phyloP scores from a whole-genome alignment of 2,113 vertebrate genomes.

The Callithrix jacchus region DNA sequence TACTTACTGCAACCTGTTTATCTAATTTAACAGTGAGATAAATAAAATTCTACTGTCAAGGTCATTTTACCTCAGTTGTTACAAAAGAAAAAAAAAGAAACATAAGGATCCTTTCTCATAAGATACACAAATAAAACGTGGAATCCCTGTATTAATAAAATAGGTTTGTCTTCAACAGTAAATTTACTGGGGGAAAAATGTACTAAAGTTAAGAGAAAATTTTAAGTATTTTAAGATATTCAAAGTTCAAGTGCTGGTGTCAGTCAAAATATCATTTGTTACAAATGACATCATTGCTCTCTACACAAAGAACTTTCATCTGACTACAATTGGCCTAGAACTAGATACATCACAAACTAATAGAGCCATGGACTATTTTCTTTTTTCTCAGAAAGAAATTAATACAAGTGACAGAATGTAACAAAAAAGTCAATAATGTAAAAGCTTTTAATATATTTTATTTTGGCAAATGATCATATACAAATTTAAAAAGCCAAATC shows the following conservation, averaged over 20 bases:
- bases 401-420: constrained; percentile 59
- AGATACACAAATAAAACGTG: background rate
- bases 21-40: constrained; percentile 60
- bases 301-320: background rate
- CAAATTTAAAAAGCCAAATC: constrained; percentile 59
- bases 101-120: background rate
- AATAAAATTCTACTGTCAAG: constrained; percentile 53
- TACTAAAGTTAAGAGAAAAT: constrained; percentile 28
- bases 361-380: constrained; percentile 42
- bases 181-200: constrained; percentile 10
- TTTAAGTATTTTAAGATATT: constrained; percentile 48
- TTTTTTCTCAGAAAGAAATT: constrained; percentile 55
- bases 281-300: constrained; percentile 42
- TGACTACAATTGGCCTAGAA: constrained; percentile 32
- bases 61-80: constrained; percentile 53
- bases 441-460: constrained; percentile 57
- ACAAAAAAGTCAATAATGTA: constrained; percentile 45
- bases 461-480: constrained; percentile 66
- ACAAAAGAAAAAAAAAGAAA: constrained; percentile 47
- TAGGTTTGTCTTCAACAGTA: background rate
- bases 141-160: background rate
- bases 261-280: constrained; percentile 57
- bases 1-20: constrained; percentile 55
- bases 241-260: constrained; percentile 28
- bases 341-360: constrained; percentile 45